Base-by-base conservation (phyloP, 2,113 vertebrate species). In the Oenanthe oenanthe region DNA sequence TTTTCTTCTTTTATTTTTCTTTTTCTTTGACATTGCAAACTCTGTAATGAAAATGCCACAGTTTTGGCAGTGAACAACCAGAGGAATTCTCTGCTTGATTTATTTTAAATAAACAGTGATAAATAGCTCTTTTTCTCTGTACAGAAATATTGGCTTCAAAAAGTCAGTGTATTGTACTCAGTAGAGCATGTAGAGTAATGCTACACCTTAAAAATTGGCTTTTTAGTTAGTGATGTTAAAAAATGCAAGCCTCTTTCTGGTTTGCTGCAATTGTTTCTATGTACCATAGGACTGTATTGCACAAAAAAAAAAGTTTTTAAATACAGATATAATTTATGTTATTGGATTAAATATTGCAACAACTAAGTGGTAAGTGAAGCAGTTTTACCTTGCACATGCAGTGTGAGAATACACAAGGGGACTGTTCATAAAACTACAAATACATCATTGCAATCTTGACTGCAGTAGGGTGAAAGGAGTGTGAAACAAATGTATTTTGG, bases 311-410 rank as follows among this genome's bases (percentile, higher is more conserved):
- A 97, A 85, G 94, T 97, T 94, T 91, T 97, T 98, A 98, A 98
- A 97, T 98, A 98, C 96, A 97, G 93, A 95, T 96, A 98, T 97
- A 98, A 98, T 95, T 97, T 97, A 98, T 95, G 96, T 97, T 97
- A 97, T 96, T 98, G 96, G 97, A 97, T 96, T 98, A 98, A 97
- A 97, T 97, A 97, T 97, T 97, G 97, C 95, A 96, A 98, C 96
- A 97, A 94, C 96, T 97, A 97, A 71, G 80, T 96, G 96, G 91
- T 97, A 97, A 96, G 96, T 96, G 96, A 98, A 98, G 98, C 97
- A 84, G 95, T 91, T 97, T 97, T 96, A 95, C 97, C 97, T 97
- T 96, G 97, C 97, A 98, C 98, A 98, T 98, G 98, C 98, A 97
- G 96, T 96, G 98, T 97, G 97, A 97, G 96, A 89, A 94, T 96